Evolutionary conservation across 2,113 vertebrate genomes (phyloP).

Genomic region (Turnix velox): DNA sequence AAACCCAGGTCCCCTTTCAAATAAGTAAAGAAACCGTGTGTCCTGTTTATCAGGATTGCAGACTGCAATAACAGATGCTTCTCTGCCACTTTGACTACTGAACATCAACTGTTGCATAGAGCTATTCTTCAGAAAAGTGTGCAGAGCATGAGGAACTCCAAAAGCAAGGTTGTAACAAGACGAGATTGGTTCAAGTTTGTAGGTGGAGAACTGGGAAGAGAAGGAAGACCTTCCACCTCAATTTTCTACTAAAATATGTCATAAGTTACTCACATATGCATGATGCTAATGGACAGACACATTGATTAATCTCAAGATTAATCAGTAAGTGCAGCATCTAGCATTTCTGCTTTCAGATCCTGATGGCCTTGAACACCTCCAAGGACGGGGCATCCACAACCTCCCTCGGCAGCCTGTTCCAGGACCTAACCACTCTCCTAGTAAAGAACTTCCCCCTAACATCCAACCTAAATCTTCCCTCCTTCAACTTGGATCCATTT

Average conservation of each 20-base stretch:
- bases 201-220: not conserved
- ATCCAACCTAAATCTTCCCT: too few relatives aligned
- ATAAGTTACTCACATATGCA: not conserved
- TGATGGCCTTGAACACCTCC: too few relatives aligned
- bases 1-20: not conserved
- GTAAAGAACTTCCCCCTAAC: too few relatives aligned
- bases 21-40: not conserved
- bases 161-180: not conserved
- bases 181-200: not conserved
- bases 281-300: not conserved
- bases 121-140: not conserved
- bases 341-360: not conserved
- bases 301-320: not conserved
- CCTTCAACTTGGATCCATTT: too few relatives aligned
- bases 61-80: not conserved
- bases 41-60: not conserved
- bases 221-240: constrained; percentile 9
- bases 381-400: too few relatives aligned
- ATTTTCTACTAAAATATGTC: not conserved
- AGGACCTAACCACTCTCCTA: too few relatives aligned
- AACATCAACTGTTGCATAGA: not conserved
- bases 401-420: too few relatives aligned
- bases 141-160: not conserved
- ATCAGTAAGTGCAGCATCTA: not conserved
- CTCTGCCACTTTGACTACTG: not conserved